Evolutionary conservation across 2,113 vertebrate species (phyloP), one percentile per base, ranked within the genome.

Genomic region (Embiotoca jacksoni): DNA sequence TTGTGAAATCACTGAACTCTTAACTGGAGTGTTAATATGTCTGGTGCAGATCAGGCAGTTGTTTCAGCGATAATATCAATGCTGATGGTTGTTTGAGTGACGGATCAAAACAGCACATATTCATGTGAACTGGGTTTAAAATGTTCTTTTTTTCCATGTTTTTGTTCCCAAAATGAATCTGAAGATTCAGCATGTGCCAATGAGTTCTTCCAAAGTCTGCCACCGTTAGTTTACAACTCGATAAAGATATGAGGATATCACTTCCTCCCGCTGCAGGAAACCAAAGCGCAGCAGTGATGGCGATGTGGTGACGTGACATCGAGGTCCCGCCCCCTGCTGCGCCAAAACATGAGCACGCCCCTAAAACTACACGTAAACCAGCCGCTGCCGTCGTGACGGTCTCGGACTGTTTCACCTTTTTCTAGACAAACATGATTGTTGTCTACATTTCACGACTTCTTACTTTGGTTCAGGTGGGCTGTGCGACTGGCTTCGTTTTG

Each of bases 121-220:
- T 5, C 6, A 33, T n/a, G 23, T 52, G 13, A 41, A 44, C 30
- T 46, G 55, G 7, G 30, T 53, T 72, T 58, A 10, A 54, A 41
- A 35, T 8, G 3, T 2, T 3, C 1, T 23, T n/a, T n/a, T 5
- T 46, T 56, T 53, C 41, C 3, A 33, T 10, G 23, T 35, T 30
- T 66, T 58, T 66, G 33, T 41, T 58, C 37, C 30, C 8, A 15
- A 44, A 41, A 44, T 35, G 35, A 53, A 30, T 6, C 33, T 2
- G 15, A 36, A 49, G 31, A 49, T 7, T 53, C 46, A 59, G 67
- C 68, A 30, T 64, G 35, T 79, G 59, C 23, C 56, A 77, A 33
- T 3, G 36, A 62, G 3, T 46, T 55, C 56, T 70, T 6, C n/a
- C 2, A 55, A 62, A 55, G 1, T 13, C 6, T 39, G 37, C 66